These are phyloP conservation scores for Venusia cambrica DNA, from an alignment of 2,888 invertebrate genomes.

Conservation along the genomic window DNA sequence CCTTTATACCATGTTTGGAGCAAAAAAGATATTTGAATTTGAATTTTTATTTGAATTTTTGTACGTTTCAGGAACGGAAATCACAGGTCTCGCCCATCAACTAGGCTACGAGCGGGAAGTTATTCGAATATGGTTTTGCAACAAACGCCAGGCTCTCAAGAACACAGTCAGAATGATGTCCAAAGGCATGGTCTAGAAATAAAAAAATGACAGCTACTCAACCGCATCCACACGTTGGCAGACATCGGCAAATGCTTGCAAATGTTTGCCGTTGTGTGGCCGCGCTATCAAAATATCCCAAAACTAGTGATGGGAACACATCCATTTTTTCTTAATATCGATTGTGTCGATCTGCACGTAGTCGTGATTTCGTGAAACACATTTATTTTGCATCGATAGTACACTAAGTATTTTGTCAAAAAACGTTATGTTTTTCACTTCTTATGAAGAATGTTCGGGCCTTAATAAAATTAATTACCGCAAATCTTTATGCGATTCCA, in stretches of 20 bases:
- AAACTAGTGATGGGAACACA: constrained; percentile 41
- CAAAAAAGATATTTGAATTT: too few relatives aligned
- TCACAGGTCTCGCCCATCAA: constrained; percentile 96
- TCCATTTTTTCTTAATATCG: constrained; percentile 41
- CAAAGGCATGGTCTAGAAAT: constrained; percentile 86
- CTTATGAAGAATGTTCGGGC: constrained; percentile 45
- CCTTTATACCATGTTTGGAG: too few relatives aligned
- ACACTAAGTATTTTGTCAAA: constrained; percentile 40
- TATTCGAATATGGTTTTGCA: constrained; percentile 99
- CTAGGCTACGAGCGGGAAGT: constrained; percentile 98
- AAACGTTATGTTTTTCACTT: constrained; percentile 34
- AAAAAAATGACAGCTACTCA: constrained; percentile 27
- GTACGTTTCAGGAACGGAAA: constrained; percentile 92
- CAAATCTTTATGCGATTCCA: constrained; percentile 69
- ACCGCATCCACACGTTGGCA: too few relatives aligned
- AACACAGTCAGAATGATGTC: constrained; percentile 98
- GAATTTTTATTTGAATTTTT: constrained; percentile 21
- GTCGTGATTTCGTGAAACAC: constrained; percentile 46
- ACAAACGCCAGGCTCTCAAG: constrained; percentile 98
- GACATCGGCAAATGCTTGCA: too few relatives aligned
- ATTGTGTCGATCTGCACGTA: constrained; percentile 51
- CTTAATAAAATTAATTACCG: constrained; percentile 47
- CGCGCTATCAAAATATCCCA: constrained; percentile 19
- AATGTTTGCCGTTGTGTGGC: too few relatives aligned
- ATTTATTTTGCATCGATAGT: constrained; percentile 54